Evolutionary conservation across 2,888 invertebrate genomes (phyloP).

Genomic region (Amphipyra berbera): DNA sequence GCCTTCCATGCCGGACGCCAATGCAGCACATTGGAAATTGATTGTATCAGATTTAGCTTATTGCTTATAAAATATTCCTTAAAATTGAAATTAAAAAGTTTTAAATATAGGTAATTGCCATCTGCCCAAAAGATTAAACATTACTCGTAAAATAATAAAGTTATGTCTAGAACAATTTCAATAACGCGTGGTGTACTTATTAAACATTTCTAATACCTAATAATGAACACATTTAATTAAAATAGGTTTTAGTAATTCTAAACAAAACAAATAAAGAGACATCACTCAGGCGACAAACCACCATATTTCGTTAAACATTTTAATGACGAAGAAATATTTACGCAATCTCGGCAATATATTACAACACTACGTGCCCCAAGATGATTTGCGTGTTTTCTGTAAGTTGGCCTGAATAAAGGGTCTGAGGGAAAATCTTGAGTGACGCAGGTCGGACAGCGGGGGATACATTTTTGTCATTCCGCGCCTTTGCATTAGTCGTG

Average conservation of each 20-base stretch:
- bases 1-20: slow-evolving; percentile 17
- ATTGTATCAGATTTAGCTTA: slow-evolving; percentile 2
- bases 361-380: slow-evolving; percentile 55
- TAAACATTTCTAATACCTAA: too few relatives aligned
- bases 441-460: slow-evolving; percentile 78
- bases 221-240: too few relatives aligned
- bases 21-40: slow-evolving; percentile 29
- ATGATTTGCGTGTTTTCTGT: slow-evolving; percentile 74
- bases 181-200: too few relatives aligned
- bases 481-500: slow-evolving; percentile 69
- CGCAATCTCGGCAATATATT: slow-evolving; percentile 59
- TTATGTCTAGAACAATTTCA: too few relatives aligned
- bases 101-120: too few relatives aligned
- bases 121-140: too few relatives aligned
- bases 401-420: slow-evolving; percentile 72
- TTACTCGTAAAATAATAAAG: too few relatives aligned
- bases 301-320: slow-evolving; percentile 42
- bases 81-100: too few relatives aligned
- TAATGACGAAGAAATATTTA: slow-evolving; percentile 55
- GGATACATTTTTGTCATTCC: slow-evolving; percentile 79
- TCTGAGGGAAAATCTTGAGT: slow-evolving; percentile 72
- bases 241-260: background rate
- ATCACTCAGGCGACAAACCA: slow-evolving; percentile 26
- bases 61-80: background rate
- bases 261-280: slow-evolving; percentile 23